Evolutionary conservation across 2,888 invertebrate species (phyloP), one percentile per base, ranked within the genome.

Genomic region (Periphyllus acericola): DNA sequence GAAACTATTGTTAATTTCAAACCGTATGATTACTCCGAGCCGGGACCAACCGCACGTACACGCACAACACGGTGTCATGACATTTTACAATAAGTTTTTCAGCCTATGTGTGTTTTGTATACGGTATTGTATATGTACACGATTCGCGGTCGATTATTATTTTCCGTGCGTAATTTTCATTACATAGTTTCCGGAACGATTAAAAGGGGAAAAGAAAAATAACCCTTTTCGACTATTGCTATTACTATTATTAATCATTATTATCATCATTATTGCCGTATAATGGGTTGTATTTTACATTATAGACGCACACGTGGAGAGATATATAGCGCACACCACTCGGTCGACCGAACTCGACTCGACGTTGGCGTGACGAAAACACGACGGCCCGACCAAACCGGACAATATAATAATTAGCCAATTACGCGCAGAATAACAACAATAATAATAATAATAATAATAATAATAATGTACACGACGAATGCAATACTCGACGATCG

Each of bases 161-260:
- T 80, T 80, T 66, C 29, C 80, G 80, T 79, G 79, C 34, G 55
- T 60, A 79, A 34, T 79, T 79, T 78, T 78, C 78, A 14, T 78
- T 55, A 55, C n/a, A 55, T 55, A 25, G 66, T 66, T 66, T 80
- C 80, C 80, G 80, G 66, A n/a, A 80, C 80, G 80, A 36, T 80
- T 80, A 36, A 66, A 17, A 68, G 36, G 80, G 80, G 66, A 36
- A 68, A 40, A 80, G 29, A 66, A 79, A 78, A 25, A 25, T 55
- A 34, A 79, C 79, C 79, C 79, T 34, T 79, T 79, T 79, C 34
- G 3, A 32, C 79, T 55, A 55, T 32, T 3, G 32, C 4, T 55
- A 2, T 36, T 66, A 4, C 29, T 21, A 29, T 40, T 40, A 29
- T 25, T 29, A 8, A n/a, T n/a, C 2, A 71, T 17, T 55, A 2